Evolutionary conservation across 2,888 invertebrate genomes (phyloP), one percentile per base, ranked within the genome.

Genomic region (Ophion ellenae): DNA sequence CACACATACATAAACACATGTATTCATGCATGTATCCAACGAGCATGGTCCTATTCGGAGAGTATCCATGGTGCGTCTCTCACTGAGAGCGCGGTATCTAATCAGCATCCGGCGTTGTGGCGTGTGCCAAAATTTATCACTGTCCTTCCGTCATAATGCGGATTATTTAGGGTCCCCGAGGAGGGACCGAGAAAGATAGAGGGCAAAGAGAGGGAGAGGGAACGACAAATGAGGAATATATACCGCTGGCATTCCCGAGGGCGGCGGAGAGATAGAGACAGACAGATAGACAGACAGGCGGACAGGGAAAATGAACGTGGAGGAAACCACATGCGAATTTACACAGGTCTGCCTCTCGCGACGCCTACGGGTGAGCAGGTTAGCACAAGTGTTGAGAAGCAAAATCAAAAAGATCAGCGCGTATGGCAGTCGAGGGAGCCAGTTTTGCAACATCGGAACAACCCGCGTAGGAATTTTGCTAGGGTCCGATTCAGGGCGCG

Each of bases 101-200:
- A 88, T 88, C 88, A 87, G 87, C 85, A 87, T 87, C 88, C 86
- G 87, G 84, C 81, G 73, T 84, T 69, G 75, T 79, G 81, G 78
- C 85, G 81, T 83, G 79, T 70, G 81, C 81, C 83, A 81, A 84
- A 88, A 88, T 88, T 88, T 88, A 88, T 88, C 87, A 85, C 87
- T 85, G 88, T 87, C 88, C 87, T 87, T 88, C 87, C 85, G 88
- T 88, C 87, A 88, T 87, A 87, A 87, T 85, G 83, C 83, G 88
- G 86, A 88, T 88, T 88, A 88, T 88, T 88, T 87, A 88, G 86
- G 83, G 85, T 86, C 86, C 82, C 83, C 71, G 53, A 45, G 76
- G 87, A 79, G 59, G 71, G 70, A 53, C 53, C 10, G 2, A 28
- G 74, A 57, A 47, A 69, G 28, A 71, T 32, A 71, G 63, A 73